Evolutionary conservation across 2,797 vertebrate species (phyloP), one percentile per base, ranked within the genome.

Genomic region (Erethizon dorsatum): DNA sequence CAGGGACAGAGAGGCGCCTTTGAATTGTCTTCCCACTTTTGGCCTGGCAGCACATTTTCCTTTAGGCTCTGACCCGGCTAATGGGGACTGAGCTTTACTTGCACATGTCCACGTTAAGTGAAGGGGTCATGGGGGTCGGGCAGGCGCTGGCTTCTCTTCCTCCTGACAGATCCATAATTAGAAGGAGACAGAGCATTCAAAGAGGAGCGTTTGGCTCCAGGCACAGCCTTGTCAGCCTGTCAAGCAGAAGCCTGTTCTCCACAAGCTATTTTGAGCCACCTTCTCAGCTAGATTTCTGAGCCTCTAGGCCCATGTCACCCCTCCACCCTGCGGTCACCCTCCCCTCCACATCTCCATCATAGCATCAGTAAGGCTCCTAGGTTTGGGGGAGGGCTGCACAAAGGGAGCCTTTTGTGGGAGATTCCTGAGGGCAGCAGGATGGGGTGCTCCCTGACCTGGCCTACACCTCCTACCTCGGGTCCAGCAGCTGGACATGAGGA

Each of bases 221-320:
- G 97, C 14, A 28, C 94, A 95, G 97, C 97, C 96, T 15, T 95
- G 96, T 98, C 98, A 97, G 4, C 89, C 98, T 96, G 97, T 98
- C 97, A 98, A 97, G 97, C 22, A 0, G 95, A 97, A 97, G 82
- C 71, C 69, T 96, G 94, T 94, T 97, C 92, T 95, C 78, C 83
- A 89, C 13, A 96, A 97, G 97, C 97, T 98, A 98, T 98, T 98
- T 98, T 97, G 94, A 98, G 97, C 91, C 94, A 97, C 97, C 97
- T 97, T 98, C 97, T 98, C 97, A 96, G 97, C 96, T 97, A 97
- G 52, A 71, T 98, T 96, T 97, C 96, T 98, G 97, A 98, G 97
- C 97, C 97, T 94, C 96, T 95, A 86, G 97, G 97, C 98, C 97
- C 54, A 52, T 97, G 92, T 56, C 75, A 61, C 86, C 85, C 59